Evolutionary conservation across 2,797 vertebrate species (phyloP).

Genomic region (Rhincodon typus): DNA sequence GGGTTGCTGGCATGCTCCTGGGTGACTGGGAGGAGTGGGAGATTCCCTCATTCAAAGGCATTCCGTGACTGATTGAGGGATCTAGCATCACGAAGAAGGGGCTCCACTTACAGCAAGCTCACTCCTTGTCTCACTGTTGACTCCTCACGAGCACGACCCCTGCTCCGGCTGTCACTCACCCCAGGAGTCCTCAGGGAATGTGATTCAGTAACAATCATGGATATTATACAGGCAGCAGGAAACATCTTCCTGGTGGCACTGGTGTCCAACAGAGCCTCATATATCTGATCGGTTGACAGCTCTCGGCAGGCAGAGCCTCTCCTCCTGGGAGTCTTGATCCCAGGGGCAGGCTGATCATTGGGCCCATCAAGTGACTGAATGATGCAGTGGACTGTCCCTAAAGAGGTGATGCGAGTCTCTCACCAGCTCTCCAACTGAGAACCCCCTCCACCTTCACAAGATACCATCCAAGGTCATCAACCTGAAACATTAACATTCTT

Average conservation of each 20-base stretch:
- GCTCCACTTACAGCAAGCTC: no score
- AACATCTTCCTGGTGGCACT: not conserved
- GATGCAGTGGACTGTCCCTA: not conserved
- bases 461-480: not conserved
- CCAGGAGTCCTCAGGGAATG: no score
- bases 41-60: no score
- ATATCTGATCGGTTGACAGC: not conserved
- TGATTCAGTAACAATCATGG: no score
- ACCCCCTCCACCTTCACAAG: not conserved
- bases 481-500: not conserved
- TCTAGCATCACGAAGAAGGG: no score
- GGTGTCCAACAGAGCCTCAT: not conserved
- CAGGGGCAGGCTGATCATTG: not conserved
- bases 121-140: no score
- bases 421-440: not conserved
- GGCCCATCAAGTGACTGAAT: not conserved
- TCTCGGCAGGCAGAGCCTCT: not conserved
- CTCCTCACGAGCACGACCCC: no score
- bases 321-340: no score
- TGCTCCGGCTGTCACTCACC: no score
- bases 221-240: no score
- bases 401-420: not conserved
- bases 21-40: not conserved
- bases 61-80: no score
- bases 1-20: no score